Evolutionary conservation across 2,888 invertebrate species (phyloP).

Genomic region (Leptinotarsa peninsularis): DNA sequence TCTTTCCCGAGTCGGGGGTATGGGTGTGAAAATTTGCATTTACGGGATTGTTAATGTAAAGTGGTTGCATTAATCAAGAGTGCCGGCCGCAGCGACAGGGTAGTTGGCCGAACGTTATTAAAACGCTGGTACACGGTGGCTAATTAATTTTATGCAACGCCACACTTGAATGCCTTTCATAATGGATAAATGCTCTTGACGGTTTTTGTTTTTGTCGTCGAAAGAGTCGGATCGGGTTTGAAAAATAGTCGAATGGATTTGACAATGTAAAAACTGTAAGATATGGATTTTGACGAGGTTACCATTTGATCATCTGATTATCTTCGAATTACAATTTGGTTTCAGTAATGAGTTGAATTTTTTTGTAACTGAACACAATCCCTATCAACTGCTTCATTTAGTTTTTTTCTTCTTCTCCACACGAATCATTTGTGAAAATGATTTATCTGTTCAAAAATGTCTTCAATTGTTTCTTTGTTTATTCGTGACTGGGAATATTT

Average conservation of each 20-base stretch:
- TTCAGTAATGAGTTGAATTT: too few relatives aligned
- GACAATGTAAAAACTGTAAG: too few relatives aligned
- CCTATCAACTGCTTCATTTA: too few relatives aligned
- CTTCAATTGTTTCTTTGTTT: too few relatives aligned
- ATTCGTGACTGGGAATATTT: too few relatives aligned
- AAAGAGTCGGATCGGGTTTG: neutral
- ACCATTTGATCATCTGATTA: too few relatives aligned
- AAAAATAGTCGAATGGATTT: neutral
- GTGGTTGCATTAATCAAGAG: slow-evolving; percentile 66
- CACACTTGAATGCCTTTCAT: slow-evolving; percentile 66
- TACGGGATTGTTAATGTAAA: slow-evolving; percentile 67
- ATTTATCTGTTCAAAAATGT: too few relatives aligned
- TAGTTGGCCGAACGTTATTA: slow-evolving; percentile 64
- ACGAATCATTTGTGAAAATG: too few relatives aligned
- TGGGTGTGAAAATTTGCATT: slow-evolving; percentile 60
- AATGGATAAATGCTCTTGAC: slow-evolving; percentile 63
- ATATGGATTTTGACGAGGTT: too few relatives aligned
- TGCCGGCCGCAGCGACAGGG: slow-evolving; percentile 63
- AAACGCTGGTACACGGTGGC: slow-evolving; percentile 64
- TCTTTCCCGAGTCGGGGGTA: slow-evolving; percentile 26
- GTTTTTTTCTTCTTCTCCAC: too few relatives aligned
- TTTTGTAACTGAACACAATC: too few relatives aligned
- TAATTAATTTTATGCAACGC: slow-evolving; percentile 68
- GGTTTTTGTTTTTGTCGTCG: slow-evolving; percentile 53
- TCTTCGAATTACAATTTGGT: too few relatives aligned